Evolutionary conservation across 2,797 vertebrate species (phyloP).

Genomic region (Gymnothorax javanicus): DNA sequence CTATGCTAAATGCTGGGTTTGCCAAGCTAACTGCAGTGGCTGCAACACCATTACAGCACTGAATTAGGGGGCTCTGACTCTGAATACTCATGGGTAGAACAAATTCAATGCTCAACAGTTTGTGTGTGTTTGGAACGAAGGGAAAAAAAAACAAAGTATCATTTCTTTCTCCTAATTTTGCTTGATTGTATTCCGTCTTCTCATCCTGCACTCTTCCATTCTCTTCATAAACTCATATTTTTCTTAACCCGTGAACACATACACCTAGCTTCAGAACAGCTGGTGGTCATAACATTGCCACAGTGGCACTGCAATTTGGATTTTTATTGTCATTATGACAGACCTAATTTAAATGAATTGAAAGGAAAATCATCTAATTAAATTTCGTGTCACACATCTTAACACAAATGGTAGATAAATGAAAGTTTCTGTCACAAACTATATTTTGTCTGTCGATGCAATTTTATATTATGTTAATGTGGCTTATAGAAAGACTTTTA

Average conservation of each 20-base stretch:
- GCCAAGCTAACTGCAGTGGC: neutral
- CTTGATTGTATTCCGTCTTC: neutral
- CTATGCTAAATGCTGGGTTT: neutral
- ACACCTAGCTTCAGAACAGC: neutral
- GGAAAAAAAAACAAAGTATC: neutral
- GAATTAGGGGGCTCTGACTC: neutral
- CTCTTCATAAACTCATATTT: neutral
- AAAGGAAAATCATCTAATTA: neutral
- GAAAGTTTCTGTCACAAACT: neutral
- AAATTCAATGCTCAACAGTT: neutral
- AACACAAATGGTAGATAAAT: neutral
- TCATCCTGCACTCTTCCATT: neutral
- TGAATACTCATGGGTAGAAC: neutral
- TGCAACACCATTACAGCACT: neutral
- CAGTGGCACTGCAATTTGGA: neutral
- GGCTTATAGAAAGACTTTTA: neutral
- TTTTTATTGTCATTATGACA: neutral
- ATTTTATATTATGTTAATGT: neutral
- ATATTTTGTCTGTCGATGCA: neutral
- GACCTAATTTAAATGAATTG: neutral
- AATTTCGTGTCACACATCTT: neutral
- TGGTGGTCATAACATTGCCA: neutral
- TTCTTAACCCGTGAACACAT: neutral
- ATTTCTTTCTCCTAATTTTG: neutral
- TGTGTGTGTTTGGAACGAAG: neutral